Conservation (phyloP, 2,888 invertebrate species). For the Rhagophthalmus giganteus region DNA sequence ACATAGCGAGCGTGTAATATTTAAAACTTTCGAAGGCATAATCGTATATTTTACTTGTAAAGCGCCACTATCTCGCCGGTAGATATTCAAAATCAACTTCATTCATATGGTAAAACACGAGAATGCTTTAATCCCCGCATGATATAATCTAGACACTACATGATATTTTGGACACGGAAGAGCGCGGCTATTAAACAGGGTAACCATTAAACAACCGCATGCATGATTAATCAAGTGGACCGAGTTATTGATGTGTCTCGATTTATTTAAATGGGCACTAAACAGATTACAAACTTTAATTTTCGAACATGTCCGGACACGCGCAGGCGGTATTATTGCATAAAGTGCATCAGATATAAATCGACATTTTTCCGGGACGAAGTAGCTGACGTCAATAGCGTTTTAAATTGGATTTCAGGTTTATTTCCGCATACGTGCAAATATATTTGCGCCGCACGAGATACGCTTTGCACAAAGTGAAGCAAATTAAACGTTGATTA, state of each 20-base stretch:
- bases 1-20: not conserved
- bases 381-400: conserved; percentile 49
- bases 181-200: conserved; percentile 21
- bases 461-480: no score
- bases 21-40: not conserved
- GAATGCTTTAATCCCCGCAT: conserved; percentile 14
- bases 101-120: conserved; percentile 13
- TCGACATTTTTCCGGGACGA: conserved; percentile 46
- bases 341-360: no score
- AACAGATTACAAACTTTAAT: conserved; percentile 10
- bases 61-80: not conserved
- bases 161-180: conserved; percentile 27
- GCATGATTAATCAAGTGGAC: conserved; percentile 27
- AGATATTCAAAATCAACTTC: conserved; percentile 5
- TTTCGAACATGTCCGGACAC: not conserved
- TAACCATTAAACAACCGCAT: conserved; percentile 26
- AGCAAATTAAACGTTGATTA: not conserved
- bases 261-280: conserved; percentile 9
- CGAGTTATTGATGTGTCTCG: conserved; percentile 22
- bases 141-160: conserved; percentile 22
- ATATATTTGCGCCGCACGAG: conserved; percentile 7
- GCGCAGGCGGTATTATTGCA: not conserved
- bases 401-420: conserved; percentile 50
- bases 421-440: conserved; percentile 39
- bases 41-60: not conserved